Conservation (phyloP, 1,140 invertebrate species). For the Scaptomyza hsui region DNA sequence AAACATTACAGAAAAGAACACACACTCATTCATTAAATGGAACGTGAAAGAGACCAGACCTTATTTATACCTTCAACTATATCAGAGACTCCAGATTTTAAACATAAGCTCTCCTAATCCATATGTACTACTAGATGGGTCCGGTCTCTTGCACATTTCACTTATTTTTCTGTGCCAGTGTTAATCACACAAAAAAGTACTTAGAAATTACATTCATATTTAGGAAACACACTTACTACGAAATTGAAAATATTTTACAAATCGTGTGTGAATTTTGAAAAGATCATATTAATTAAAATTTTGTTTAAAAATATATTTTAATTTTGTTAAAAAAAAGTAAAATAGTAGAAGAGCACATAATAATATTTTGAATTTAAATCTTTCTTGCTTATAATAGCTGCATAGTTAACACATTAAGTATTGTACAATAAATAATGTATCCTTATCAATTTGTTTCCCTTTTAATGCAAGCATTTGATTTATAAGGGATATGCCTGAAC, state of each 20-base stretch:
- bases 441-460: neutral
- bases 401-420: neutral
- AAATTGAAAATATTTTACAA: neutral
- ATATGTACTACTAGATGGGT: too few species aligned
- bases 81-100: too few species aligned
- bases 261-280: too few species aligned
- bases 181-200: constrained; percentile 6
- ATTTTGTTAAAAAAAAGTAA: constrained; percentile 32
- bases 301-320: constrained; percentile 9
- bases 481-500: neutral
- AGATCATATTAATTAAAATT: constrained; percentile 3
- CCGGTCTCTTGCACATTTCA: too few species aligned
- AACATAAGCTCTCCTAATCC: too few species aligned
- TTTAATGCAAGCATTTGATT: neutral
- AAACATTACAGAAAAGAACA: neutral
- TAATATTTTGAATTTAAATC: constrained; percentile 20
- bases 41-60: too few species aligned
- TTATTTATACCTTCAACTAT: too few species aligned
- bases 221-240: constrained; percentile 1
- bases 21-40: constrained; percentile 2
- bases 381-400: neutral
- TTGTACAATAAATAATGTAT: neutral
- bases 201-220: constrained; percentile 18
- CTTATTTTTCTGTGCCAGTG: too few species aligned
- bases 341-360: constrained; percentile 7